Base-by-base conservation (phyloP, 2,113 vertebrate species). In the Marmota flaviventris region DNA sequence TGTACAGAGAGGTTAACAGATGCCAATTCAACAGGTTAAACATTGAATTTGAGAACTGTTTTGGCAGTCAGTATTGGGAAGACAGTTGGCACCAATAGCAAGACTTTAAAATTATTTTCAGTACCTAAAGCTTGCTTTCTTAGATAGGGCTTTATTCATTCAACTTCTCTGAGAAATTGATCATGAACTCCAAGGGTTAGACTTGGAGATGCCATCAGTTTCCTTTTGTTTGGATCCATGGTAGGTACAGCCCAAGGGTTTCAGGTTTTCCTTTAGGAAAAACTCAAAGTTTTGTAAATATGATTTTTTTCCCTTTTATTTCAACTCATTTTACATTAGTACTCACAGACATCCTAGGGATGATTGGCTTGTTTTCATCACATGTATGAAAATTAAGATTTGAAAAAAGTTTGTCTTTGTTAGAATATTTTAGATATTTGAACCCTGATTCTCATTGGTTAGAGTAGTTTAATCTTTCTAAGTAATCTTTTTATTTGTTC, bases 41-140 rank as follows among this genome's bases (percentile, higher is more conserved):
- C 65, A 45, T 42, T 96, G 91, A 85, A 91, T 93, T 78, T 95
- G 89, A 93, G 56, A 27, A 61, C 58, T 76, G 8, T 84, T 94
- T 86, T 95, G 88, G 63, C 37, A 58, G 0, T 97, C 61, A 61
- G 45, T 89, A 58, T 58, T 89, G 53, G 76, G 16, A 89, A 70
- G 48, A 63, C 51, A 85, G 65, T 89, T 96, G 79, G 18, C 88
- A 95, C 22, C 1, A 72, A 96, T 90, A 77, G 63, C 37, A 87
- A 91, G 72, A 91, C n/a, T 94, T 93, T 70, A 56, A 56, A 81
- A 56, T 77, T 91, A n/a, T 91, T 90, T 95, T 94, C 58, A 37
- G 32, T 79, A 29, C 42, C 13, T 75, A 51, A 91, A 88, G 65
- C 32, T 94, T 81, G 72, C 48, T 81, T 84, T 95, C 65, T 61